phyloP scores from a whole-genome alignment of 2,888 invertebrate species.

The Plagodis pulveraria region DNA sequence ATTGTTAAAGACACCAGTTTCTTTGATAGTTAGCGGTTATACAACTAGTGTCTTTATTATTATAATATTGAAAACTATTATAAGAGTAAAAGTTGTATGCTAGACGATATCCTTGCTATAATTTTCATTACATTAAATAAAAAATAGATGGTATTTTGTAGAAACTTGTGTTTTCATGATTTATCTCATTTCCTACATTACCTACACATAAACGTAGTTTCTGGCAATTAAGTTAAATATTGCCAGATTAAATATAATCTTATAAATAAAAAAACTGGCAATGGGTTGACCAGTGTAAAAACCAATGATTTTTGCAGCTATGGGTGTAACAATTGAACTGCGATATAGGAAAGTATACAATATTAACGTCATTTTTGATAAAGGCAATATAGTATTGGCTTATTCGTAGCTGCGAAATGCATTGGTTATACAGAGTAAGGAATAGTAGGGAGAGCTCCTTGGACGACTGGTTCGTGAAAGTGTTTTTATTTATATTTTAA shows the following conservation, averaged over 20 bases:
- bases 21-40: slow-evolving; percentile 38
- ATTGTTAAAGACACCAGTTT: slow-evolving; percentile 12
- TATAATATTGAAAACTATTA: slow-evolving; percentile 46
- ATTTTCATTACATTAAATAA: slow-evolving; percentile 16
- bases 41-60: slow-evolving; percentile 48
- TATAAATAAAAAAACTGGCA: slow-evolving; percentile 44
- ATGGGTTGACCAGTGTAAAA: slow-evolving; percentile 44
- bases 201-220: slow-evolving; percentile 18
- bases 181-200: slow-evolving; percentile 16
- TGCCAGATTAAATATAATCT: slow-evolving; percentile 38
- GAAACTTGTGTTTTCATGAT: slow-evolving; percentile 5
- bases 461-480: slow-evolving; percentile 1
- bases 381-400: too few relatives aligned
- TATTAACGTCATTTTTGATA: too few relatives aligned
- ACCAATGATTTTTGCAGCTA: slow-evolving; percentile 33
- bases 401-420: too few relatives aligned
- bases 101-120: slow-evolving; percentile 51
- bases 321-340: too few relatives aligned
- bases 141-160: slow-evolving; percentile 13
- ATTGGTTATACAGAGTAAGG: too few relatives aligned
- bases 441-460: neutral
- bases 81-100: slow-evolving; percentile 55
- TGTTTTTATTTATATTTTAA: neutral
- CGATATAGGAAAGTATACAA: too few relatives aligned
- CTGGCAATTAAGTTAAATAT: slow-evolving; percentile 33